Conservation (phyloP, 2,113 vertebrate species). For the Psittacula cyanocephala region DNA sequence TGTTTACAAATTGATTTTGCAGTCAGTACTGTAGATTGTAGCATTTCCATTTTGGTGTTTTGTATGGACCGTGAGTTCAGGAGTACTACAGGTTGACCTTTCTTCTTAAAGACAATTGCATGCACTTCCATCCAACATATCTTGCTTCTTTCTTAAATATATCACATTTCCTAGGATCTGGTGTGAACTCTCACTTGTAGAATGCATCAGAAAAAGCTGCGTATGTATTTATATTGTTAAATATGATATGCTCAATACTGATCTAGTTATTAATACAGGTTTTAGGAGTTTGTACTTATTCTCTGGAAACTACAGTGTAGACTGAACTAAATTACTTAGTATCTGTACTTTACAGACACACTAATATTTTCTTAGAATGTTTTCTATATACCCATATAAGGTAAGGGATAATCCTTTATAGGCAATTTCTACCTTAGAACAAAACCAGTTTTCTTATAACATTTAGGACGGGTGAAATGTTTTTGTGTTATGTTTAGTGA, state of each 20-base stretch:
- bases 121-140: not conserved
- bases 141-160: not conserved
- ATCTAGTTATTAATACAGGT: slow-evolving; percentile 53
- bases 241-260: slow-evolving; percentile 42
- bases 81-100: not conserved
- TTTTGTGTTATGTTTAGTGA: slow-evolving; percentile 51
- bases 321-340: slow-evolving; percentile 68
- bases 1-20: slow-evolving; percentile 39
- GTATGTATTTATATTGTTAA: slow-evolving; percentile 61
- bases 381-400: slow-evolving; percentile 68
- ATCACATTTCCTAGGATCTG: not conserved
- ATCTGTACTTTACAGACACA: slow-evolving; percentile 77
- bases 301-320: slow-evolving; percentile 78
- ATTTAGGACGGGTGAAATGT: slow-evolving; percentile 30
- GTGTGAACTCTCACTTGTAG: slow-evolving; percentile 30
- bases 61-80: not conserved
- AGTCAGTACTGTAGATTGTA: not conserved
- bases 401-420: slow-evolving; percentile 30
- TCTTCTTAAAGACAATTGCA: not conserved
- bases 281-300: slow-evolving; percentile 74
- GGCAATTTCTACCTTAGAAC: slow-evolving; percentile 27
- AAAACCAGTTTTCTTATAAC: slow-evolving; percentile 58
- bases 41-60: not conserved
- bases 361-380: slow-evolving; percentile 75
- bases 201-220: slow-evolving; percentile 28